phyloP scores from a whole-genome alignment of 2,797 vertebrate genomes.

The Emys orbicularis region DNA sequence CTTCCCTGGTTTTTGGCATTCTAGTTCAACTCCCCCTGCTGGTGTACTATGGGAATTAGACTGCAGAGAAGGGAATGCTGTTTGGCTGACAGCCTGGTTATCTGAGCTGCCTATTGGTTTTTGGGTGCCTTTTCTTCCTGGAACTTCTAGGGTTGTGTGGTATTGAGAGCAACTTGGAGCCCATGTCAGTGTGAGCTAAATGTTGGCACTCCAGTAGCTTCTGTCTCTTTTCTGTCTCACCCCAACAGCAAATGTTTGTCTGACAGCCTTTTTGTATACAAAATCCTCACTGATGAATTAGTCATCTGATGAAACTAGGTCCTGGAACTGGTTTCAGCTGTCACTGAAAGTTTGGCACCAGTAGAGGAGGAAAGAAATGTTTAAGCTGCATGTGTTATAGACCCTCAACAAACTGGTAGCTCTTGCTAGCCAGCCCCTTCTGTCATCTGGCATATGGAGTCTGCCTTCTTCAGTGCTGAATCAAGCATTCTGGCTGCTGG shows the following conservation, averaged over 20 bases:
- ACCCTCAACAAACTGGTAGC: not conserved
- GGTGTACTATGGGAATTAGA: not conserved
- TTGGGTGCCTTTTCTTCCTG: not conserved
- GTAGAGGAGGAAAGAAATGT: not conserved
- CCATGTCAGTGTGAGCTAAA: not conserved
- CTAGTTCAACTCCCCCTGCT: slow-evolving; percentile 48
- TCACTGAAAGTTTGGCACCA: not conserved
- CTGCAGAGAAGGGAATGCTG: not conserved
- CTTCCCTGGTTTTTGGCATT: not conserved
- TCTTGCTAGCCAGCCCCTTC: not conserved
- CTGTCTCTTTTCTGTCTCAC: not conserved
- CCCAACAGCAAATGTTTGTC: not conserved
- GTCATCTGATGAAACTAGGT: not conserved
- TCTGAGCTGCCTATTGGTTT: not conserved
- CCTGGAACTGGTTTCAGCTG: not conserved
- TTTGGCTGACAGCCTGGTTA: not conserved
- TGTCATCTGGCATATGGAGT: not conserved
- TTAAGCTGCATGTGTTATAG: not conserved
- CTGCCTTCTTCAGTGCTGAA: accelerated
- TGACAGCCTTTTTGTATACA: not conserved
- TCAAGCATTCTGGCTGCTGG: not conserved
- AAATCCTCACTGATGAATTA: not conserved
- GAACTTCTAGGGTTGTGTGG: not conserved
- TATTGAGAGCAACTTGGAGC: accelerated
- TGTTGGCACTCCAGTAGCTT: not conserved